A percentile compares a stretch with the other conserved stretches of the same genome.
phyloP scores from a whole-genome alignment of 2,797 vertebrate species.

The Tragopan temminckii region DNA sequence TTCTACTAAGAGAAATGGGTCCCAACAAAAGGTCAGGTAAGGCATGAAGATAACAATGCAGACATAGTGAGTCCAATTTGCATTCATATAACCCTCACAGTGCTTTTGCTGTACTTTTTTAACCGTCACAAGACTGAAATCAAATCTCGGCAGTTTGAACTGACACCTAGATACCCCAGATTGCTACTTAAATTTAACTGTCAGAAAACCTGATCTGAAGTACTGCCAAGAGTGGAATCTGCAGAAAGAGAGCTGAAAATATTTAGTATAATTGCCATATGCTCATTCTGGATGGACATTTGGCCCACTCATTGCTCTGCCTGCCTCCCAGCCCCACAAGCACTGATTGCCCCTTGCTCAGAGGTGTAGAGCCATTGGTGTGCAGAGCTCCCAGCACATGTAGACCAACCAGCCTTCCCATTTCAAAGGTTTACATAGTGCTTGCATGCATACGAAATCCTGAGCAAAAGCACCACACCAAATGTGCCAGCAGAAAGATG shows the following conservation, averaged over 20 bases:
- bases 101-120: background rate
- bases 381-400: background rate
- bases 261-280: background rate
- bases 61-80: background rate
- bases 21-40: background rate
- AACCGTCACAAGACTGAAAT: background rate
- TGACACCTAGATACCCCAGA: background rate
- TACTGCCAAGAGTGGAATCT: background rate
- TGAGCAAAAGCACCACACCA: background rate
- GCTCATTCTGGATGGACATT: background rate
- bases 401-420: background rate
- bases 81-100: background rate
- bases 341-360: background rate
- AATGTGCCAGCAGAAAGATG: background rate
- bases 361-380: background rate
- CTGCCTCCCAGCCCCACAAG: background rate
- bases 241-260: background rate
- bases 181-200: background rate
- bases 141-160: background rate
- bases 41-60: background rate
- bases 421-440: background rate
- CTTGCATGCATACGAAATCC: background rate
- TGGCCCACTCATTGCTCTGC: background rate
- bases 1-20: background rate
- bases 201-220: background rate